phyloP scores from a whole-genome alignment of 2,888 invertebrate species.

The Vesta saturnalis region DNA sequence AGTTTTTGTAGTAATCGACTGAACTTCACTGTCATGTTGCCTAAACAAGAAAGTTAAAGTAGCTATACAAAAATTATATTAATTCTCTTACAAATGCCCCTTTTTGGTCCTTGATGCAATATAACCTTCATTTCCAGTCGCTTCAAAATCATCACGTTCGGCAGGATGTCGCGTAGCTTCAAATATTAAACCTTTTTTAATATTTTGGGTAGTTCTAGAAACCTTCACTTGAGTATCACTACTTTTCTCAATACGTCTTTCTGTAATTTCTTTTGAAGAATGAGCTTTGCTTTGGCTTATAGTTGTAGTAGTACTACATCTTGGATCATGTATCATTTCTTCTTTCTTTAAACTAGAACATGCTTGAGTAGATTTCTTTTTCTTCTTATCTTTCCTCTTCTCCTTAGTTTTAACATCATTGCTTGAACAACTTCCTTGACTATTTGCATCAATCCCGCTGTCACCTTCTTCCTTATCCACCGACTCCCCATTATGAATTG shows the following conservation, averaged over 20 bases:
- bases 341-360: slow-evolving; percentile 34
- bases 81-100: slow-evolving; percentile 48
- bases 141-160: slow-evolving; percentile 79
- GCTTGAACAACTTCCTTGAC: slow-evolving; percentile 88
- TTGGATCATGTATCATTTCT: slow-evolving; percentile 34
- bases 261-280: slow-evolving; percentile 33
- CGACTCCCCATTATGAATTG: slow-evolving; percentile 56
- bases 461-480: slow-evolving; percentile 84
- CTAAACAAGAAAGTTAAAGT: slow-evolving; percentile 18
- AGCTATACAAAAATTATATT: background rate
- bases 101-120: slow-evolving; percentile 57
- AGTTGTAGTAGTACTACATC: slow-evolving; percentile 27
- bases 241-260: slow-evolving; percentile 38
- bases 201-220: slow-evolving; percentile 30
- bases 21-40: slow-evolving; percentile 39
- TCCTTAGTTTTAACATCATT: slow-evolving; percentile 82
- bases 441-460: slow-evolving; percentile 89
- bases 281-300: slow-evolving; percentile 32
- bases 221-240: slow-evolving; percentile 32
- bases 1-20: slow-evolving; percentile 60
- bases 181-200: slow-evolving; percentile 71
- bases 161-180: slow-evolving; percentile 76
- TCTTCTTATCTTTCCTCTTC: slow-evolving; percentile 75
- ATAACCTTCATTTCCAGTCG: slow-evolving; percentile 72
- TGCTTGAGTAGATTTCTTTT: slow-evolving; percentile 61